Evolutionary conservation across 1,140 invertebrate genomes (phyloP).

Genomic region (Lepidotrigona ventralis): DNA sequence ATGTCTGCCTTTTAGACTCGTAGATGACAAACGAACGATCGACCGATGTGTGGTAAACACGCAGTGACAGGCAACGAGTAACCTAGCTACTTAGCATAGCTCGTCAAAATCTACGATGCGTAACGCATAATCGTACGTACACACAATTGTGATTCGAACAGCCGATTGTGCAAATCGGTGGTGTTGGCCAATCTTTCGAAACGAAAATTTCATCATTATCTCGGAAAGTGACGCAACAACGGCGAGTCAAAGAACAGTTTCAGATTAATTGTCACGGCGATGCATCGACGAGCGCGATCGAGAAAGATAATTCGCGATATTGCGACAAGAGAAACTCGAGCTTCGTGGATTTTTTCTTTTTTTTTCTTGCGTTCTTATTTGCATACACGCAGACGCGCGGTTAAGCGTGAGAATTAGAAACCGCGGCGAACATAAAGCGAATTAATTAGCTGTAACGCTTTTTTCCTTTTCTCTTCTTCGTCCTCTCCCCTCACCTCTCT

Average conservation of each 20-base stretch:
- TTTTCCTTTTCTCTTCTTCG: constrained; percentile 11
- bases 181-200: constrained; percentile 3
- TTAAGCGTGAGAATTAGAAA: constrained; percentile 67
- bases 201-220: background rate
- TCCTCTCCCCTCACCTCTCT: no score
- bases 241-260: constrained; percentile 7
- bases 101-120: background rate
- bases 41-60: background rate
- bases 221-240: constrained; percentile 25
- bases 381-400: constrained; percentile 48
- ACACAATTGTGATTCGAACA: background rate
- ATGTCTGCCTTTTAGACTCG: background rate
- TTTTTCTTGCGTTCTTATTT: constrained; percentile 48
- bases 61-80: background rate
- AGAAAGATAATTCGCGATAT: constrained; percentile 33
- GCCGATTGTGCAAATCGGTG: background rate
- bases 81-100: background rate
- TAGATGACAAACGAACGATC: background rate
- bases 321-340: constrained; percentile 54
- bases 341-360: constrained; percentile 33
- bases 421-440: constrained; percentile 56
- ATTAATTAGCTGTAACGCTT: constrained; percentile 61
- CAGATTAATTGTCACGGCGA: constrained; percentile 43
- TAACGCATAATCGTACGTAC: background rate
- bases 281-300: constrained; percentile 21